Evolutionary conservation across 1,140 invertebrate genomes (phyloP).

Genomic region (Heliconius congener): DNA sequence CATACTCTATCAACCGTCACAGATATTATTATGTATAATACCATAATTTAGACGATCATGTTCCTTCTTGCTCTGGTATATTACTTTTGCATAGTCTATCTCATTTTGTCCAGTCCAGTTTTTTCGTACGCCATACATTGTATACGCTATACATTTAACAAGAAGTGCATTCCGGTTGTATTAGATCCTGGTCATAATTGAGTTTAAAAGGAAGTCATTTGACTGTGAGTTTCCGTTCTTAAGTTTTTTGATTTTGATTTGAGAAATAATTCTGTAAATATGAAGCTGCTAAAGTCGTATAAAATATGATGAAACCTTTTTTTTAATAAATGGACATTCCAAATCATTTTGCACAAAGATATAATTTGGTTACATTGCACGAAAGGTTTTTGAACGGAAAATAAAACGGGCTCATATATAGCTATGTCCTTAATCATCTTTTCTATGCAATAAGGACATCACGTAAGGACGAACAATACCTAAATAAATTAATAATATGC

Average conservation of each 20-base stretch:
- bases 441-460: too few species aligned
- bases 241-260: neutral
- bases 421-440: too few species aligned
- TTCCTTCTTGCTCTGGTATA: constrained; percentile 37
- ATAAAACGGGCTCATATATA: too few species aligned
- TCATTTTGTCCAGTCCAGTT: constrained; percentile 46
- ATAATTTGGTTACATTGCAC: too few species aligned
- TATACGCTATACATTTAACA: neutral
- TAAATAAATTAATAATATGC: too few species aligned
- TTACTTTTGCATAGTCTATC: constrained; percentile 40
- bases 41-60: constrained; percentile 67
- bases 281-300: too few species aligned
- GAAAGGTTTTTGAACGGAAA: too few species aligned
- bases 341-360: too few species aligned
- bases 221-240: neutral
- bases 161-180: constrained; percentile 2
- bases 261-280: too few species aligned
- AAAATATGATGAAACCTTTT: too few species aligned
- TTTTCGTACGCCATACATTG: neutral
- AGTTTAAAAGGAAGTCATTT: neutral
- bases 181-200: neutral
- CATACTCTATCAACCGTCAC: constrained; percentile 48
- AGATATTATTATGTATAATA: constrained; percentile 72
- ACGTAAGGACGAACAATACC: too few species aligned
- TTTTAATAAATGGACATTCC: too few species aligned